Percentiles rank a stretch among this genome's conserved stretches.
Conservation (phyloP, 2,113 vertebrate species). For the Brachirus orientalis region DNA sequence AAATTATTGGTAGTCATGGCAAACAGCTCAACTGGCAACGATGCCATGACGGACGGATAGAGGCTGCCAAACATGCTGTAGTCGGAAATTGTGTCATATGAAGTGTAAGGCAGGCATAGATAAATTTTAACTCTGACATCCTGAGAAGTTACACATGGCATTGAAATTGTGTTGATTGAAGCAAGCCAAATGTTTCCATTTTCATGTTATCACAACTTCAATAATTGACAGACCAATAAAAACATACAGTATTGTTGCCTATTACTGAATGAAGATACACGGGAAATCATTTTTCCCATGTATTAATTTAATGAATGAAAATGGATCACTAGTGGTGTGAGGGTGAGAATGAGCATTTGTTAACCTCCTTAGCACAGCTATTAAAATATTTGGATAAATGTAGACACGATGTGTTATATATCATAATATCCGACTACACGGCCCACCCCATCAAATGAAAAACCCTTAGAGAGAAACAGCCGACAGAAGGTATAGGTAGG, state of each 20-base stretch:
- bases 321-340: not conserved
- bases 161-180: not conserved
- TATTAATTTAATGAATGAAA: not conserved
- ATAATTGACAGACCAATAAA: not conserved
- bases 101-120: constrained; percentile 25
- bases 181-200: not conserved
- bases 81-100: constrained; percentile 43
- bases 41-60: constrained; percentile 61
- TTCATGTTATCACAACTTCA: not conserved
- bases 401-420: constrained; percentile 3
- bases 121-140: constrained; percentile 1
- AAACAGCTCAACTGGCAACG: constrained; percentile 63
- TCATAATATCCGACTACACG: constrained; percentile 30
- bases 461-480: constrained; percentile 34
- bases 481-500: constrained; percentile 43
- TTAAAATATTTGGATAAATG: not conserved
- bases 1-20: constrained; percentile 65
- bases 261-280: not conserved
- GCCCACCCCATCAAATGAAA: constrained; percentile 42
- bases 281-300: not conserved
- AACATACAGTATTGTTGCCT: not conserved
- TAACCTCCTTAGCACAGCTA: not conserved
- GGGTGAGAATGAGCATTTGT: constrained; percentile 7
- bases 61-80: constrained; percentile 62
- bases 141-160: not conserved